A percentile compares a stretch with the other conserved stretches of the same genome.
Conservation (phyloP, 53 echinoderm and acorn worm genomes). For the Crossaster papposus region DNA sequence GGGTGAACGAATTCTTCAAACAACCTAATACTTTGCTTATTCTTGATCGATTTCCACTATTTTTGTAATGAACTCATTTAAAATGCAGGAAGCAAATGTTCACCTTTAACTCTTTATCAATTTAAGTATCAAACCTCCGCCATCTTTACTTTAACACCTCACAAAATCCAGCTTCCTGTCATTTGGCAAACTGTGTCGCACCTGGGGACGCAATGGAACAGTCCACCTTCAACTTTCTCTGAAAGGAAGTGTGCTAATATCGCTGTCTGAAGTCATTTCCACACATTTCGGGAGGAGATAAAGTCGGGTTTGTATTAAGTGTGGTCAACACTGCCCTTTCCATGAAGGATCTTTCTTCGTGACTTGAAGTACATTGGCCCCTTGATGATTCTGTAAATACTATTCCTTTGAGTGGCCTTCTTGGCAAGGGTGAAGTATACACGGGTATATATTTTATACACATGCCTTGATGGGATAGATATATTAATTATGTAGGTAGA, state of each 20-base stretch:
- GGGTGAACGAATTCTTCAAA: not conserved
- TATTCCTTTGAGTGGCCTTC: too few relatives aligned
- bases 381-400: too few relatives aligned
- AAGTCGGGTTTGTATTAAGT: not conserved
- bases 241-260: constrained; percentile 45
- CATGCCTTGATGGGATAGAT: not conserved
- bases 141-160: not conserved
- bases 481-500: not conserved
- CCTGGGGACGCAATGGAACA: constrained; percentile 25
- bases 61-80: not conserved
- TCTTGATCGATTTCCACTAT: not conserved
- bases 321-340: not conserved
- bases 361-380: too few relatives aligned
- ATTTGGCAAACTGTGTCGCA: not conserved
- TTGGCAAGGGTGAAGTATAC: too few relatives aligned
- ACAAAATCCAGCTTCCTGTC: not conserved
- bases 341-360: not conserved
- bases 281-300: constrained; percentile 9
- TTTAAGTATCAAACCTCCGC: not conserved
- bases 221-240: not conserved
- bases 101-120: not conserved
- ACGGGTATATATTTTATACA: not conserved
- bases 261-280: constrained; percentile 42
- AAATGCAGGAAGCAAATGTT: not conserved
- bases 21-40: not conserved